Evolutionary conservation across 2,888 invertebrate species (phyloP), one percentile per base, ranked within the genome.

Genomic region (Dasypogon diadema): DNA sequence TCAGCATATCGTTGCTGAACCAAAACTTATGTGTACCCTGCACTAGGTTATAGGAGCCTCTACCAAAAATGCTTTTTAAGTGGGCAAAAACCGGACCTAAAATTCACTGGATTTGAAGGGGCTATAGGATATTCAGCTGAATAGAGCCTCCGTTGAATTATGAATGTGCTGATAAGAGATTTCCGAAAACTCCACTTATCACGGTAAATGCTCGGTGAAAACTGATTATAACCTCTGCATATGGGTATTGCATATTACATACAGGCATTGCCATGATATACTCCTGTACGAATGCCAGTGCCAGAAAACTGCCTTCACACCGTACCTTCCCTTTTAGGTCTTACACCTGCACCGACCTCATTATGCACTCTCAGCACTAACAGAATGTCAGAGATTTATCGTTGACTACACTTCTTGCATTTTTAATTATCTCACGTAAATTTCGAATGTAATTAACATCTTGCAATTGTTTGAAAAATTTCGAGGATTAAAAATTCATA

Each of bases 351-450:
- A 70, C 14, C 70, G 51, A 68, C 70, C 54, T 70, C 54, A 70
- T 70, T 70, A 70, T 70, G 70, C 54, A 70, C 70, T 70, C 51
- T 70, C 70, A 70, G 70, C 70, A 70, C 70, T 70, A 54, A 51
- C 54, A 70, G 54, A 70, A 70, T 34, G 54, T 70, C 34, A 56
- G 26, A 24, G 54, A 70, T 70, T 70, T 70, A 70, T 70, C 54
- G 54, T 6, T 54, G 54, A 54, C 30, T 51, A 54, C 51, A 70
- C 70, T 54, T 54, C 34, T 54, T 54, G 54, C 70, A 70, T 70
- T 24, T 54, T 24, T 18, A 70, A 54, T 51, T 34, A 51, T 70
- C 30, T 70, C 70, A 70, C 70, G 70, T 70, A 54, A 70, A 34
- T 21, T 10, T 54, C 21, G 16, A 26, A 6, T 16, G 70, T 21